Percentiles rank a stretch among this genome's conserved stretches.
These are phyloP conservation scores for Lysandra coridon DNA, from an alignment of 2,888 invertebrate species.

Conservation along the genomic window DNA sequence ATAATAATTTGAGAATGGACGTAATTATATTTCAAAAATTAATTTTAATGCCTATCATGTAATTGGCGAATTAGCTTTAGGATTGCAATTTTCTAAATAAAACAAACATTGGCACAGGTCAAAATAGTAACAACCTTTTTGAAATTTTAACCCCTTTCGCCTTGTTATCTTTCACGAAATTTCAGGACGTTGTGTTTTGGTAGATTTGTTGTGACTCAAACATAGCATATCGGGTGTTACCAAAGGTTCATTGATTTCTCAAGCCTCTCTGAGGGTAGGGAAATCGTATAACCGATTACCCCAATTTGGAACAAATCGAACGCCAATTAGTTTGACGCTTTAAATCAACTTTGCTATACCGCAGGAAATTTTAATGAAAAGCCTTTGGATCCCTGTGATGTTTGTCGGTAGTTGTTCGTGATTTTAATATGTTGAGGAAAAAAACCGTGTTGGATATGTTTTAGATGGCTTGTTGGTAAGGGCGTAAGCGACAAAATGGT, in stretches of 20 bases:
- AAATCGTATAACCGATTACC: constrained; percentile 65
- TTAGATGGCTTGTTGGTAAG: no score
- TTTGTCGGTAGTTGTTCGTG: not conserved
- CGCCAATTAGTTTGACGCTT: constrained; percentile 52
- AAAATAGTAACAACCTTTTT: no score
- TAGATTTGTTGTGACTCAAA: not conserved
- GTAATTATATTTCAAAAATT: no score
- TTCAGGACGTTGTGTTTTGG: not conserved
- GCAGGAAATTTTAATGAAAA: constrained; percentile 8
- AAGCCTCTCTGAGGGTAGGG: constrained; percentile 61
- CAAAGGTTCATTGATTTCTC: constrained; percentile 60
- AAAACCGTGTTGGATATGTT: no score
- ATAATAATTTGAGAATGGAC: no score
- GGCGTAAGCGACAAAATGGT: no score
- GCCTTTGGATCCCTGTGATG: not conserved
- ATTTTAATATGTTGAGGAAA: not conserved
- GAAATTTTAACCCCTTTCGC: no score
- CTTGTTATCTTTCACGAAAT: no score
- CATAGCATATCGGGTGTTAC: not conserved
- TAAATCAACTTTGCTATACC: not conserved
- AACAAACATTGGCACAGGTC: no score
- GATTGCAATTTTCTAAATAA: no score
- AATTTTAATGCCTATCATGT: no score
- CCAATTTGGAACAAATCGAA: constrained; percentile 60
- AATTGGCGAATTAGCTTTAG: no score